Base-by-base conservation (phyloP, 1,140 invertebrate genomes). In the Zaprionus tsacasi region DNA sequence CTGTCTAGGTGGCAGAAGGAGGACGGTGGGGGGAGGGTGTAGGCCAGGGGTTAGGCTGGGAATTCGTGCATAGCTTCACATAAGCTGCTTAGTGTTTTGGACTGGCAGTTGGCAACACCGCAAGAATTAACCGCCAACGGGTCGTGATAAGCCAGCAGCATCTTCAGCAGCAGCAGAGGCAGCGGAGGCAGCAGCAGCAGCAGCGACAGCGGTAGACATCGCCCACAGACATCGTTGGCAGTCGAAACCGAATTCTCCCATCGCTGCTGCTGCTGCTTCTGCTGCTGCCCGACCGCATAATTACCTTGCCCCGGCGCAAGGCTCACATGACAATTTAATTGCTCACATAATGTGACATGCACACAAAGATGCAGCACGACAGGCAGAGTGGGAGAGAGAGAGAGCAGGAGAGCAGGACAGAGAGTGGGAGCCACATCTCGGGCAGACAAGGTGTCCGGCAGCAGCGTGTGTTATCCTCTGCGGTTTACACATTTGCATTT, bases 301-400 rank as follows among this genome's bases (percentile, higher is more conserved):
- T 87, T 88, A 88, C 87, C 83, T 88, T 74, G 74, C 65, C 69
- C 30, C 59, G 38, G 59, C 58, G 69, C 58, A 50, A 50, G 45
- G 59, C 79, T 86, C 82, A 79, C 75, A 85, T 88, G 86, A 88
- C 81, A 85, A 89, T 81, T 89, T 89, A 89, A 88, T 83, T 85
- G 83, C 83, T 79, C 75, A 79, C 78, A 90, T 86, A 90, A 89
- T 86, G 81, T 82, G 63, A 60, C 70, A 70, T 52, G 40, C 81
- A 71, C 77, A 89, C 81, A 89, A 65, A 66, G 75, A 69, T 59
- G 70, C 64, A 64, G 36, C 25, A 21, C 25, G 33, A 36, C 13
- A 30, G 21, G 52, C 30, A 57, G 43, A 35, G 40, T 33, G 25
- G 12, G 3, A 70, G 25, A 27, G 17, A 63, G 48, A 59, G n/a